Base-by-base conservation (phyloP, 1,140 invertebrate genomes). In the Matsumurasca onukii region DNA sequence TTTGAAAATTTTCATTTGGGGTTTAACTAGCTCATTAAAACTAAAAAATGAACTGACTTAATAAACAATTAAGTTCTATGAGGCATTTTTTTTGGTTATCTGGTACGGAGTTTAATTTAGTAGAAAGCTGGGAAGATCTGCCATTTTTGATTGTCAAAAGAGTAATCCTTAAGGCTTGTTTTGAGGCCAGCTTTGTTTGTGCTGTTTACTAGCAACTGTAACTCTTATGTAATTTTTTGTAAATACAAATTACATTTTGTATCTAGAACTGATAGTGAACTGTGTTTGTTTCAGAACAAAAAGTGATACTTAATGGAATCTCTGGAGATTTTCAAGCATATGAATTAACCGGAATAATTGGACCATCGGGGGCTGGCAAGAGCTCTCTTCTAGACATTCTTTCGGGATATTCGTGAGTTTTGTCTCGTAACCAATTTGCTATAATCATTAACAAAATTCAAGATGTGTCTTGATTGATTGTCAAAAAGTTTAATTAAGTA, bases 311-410 rank as follows among this genome's bases (percentile, higher is more conserved):
- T 29, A 91, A 95, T 81, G 86, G 88, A 72, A 88, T 95, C n/a
- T 92, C 89, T 77, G 94, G 93, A 31, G 87, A 89, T 75, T 91
- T 94, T 80, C 82, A 84, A 70, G 88, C 88, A 69, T 85, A 92
- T 71, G 84, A 92, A 82, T 79, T 97, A 52, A 94, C 93, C 0
- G 94, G 93, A 22, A 97, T 97, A 57, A 95, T 97, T 92, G 94
- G 94, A 45, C 94, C 94, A 39, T 95, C 93, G 0, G 95, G 95
- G 0, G 93, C 94, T 0, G 95, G 95, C 0, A 98, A 98, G 78
- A 94, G 91, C 71, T 95, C 94, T 0, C 84, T 95, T 0, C 92
- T 95, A 90, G 94, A 95, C 75, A 92, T 94, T 73, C 80, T 95
- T 71, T 92, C 93, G 25, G 93, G 93, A 69, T 95, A 94, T 81